Evolutionary conservation across 37 sponge, comb jelly and placozoan genomes (phyloP).

Genomic region (Beroe ovata): DNA sequence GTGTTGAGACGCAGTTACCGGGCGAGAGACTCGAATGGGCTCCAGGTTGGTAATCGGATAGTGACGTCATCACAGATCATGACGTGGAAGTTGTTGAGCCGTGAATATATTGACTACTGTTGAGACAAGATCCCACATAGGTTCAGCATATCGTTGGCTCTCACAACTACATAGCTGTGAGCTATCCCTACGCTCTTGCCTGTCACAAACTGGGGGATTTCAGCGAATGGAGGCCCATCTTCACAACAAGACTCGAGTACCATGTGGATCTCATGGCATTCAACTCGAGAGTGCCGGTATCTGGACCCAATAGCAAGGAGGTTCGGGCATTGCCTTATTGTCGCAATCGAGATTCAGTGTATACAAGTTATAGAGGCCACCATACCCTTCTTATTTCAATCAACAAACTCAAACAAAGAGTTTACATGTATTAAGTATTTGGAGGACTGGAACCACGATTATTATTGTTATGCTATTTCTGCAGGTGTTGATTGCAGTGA

Average conservation of each 20-base stretch:
- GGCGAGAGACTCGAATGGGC: neutral
- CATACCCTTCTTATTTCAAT: no score
- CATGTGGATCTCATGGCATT: constrained; percentile 62
- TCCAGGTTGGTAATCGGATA: no score
- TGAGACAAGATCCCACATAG: neutral
- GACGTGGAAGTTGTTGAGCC: no score
- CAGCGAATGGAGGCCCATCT: constrained; percentile 48
- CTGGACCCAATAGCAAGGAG: constrained; percentile 61
- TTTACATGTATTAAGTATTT: no score
- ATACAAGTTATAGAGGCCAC: no score
- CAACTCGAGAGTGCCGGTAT: constrained; percentile 55
- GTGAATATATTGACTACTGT: no score
- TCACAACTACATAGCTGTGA: constrained; percentile 57
- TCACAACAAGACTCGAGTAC: constrained; percentile 6
- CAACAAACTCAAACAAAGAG: no score
- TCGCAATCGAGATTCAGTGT: no score
- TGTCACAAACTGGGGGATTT: constrained; percentile 52
- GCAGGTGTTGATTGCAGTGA: constrained; percentile 67
- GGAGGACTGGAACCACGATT: no score
- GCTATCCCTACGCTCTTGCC: neutral
- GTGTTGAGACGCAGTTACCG: neutral
- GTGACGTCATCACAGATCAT: no score
- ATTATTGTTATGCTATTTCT: constrained; percentile 56
- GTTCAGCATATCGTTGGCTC: constrained; percentile 34
- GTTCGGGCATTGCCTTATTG: no score